Evolutionary conservation across 2,888 invertebrate genomes (phyloP).

Genomic region (Nomada ferruginata): DNA sequence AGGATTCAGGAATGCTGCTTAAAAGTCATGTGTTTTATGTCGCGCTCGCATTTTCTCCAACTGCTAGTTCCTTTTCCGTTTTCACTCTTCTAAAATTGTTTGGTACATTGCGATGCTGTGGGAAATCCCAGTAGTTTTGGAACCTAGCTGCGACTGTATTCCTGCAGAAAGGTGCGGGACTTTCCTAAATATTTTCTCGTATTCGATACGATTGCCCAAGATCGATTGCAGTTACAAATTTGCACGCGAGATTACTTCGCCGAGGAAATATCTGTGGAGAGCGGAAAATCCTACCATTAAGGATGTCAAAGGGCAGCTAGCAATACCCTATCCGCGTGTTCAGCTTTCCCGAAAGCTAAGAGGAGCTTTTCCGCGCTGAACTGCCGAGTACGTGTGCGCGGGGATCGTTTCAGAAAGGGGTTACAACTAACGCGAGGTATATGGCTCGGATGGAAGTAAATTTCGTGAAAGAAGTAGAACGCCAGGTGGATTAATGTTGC

Average conservation of each 20-base stretch:
- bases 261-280: neutral
- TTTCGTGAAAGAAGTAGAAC: slow-evolving; percentile 32
- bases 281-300: neutral
- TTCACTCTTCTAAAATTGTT: too few relatives aligned
- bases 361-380: neutral
- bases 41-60: slow-evolving; percentile 6
- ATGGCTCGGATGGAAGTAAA: slow-evolving; percentile 19
- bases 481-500: neutral
- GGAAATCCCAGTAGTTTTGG: too few relatives aligned
- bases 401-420: neutral
- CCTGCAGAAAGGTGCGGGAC: too few relatives aligned
- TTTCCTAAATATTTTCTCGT: too few relatives aligned
- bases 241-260: neutral
- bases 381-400: neutral
- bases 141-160: too few relatives aligned
- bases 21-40: slow-evolving; percentile 28
- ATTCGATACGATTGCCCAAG: too few relatives aligned
- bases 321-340: too few relatives aligned
- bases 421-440: neutral
- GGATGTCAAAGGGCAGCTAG: slow-evolving; percentile 2
- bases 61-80: neutral
- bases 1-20: slow-evolving; percentile 42
- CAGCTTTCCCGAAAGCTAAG: neutral
- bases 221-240: neutral
- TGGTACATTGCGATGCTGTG: too few relatives aligned